Base-by-base conservation (phyloP, 2,888 invertebrate species). In the Cataglyphis livida region DNA sequence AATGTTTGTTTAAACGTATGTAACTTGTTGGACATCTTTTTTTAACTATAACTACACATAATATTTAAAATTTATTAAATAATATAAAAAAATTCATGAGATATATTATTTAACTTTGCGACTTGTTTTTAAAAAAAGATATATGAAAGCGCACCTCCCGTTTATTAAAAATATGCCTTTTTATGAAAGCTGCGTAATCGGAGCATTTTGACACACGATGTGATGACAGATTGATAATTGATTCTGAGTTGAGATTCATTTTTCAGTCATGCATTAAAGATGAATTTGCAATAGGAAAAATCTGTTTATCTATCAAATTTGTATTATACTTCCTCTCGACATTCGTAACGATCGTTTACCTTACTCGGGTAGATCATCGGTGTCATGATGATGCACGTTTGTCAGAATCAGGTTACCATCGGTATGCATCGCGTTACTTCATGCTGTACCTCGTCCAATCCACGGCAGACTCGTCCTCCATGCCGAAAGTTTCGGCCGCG, bases 371-470 rank as follows among this genome's bases (percentile, higher is more conserved):
- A 28, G 38, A 38, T 76, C 15, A 9, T 41, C 54, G 54, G 18
- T 21, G n/a, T n/a, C 3, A 32, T 35, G 10, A 15, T 25, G 28
- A 15, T 25, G 28, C 21, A 32, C 28, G 41, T 71, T 38, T 25
- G 15, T 54, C 44, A 44, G 59, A 79, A 79, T 73, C 74, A 59
- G 59, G 32, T 73, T 78, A 32, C 21, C 44, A 73, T 78, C 73
- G 35, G 75, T 66, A 74, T 59, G 38, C 78, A 38, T 44, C 81
- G 78, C 51, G 68, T 86, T 83, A 90, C 62, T 92, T 93, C 94
- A 94, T 93, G 86, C 86, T 92, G 88, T 93, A 94, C 84, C 90
- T 88, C 32, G 73, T 41, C 84, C 73, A 84, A 61, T 86, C 83
- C 15, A 81, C 88, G 88, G 81, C 87, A 75, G 87, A 62, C 41